Evolutionary conservation across 2,797 vertebrate species (phyloP).

Genomic region (Lacerta agilis): DNA sequence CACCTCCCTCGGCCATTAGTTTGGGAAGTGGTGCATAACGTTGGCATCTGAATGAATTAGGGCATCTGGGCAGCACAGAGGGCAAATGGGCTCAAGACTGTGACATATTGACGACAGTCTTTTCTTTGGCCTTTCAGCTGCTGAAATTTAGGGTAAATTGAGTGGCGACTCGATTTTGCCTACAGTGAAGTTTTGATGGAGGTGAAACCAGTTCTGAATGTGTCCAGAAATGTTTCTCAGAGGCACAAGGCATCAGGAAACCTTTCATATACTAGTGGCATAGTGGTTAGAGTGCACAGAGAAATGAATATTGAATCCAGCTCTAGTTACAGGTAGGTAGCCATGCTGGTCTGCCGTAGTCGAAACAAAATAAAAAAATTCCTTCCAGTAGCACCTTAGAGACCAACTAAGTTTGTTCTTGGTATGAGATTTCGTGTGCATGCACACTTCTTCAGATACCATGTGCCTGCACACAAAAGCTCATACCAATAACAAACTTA

Average conservation of each 20-base stretch:
- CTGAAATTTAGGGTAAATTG: neutral
- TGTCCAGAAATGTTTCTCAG: neutral
- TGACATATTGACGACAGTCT: neutral
- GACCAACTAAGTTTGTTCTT: too few species aligned
- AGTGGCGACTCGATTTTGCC: neutral
- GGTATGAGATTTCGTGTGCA: too few species aligned
- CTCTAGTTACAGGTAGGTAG: too few species aligned
- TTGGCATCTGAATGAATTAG: constrained; percentile 56
- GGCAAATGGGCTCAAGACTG: constrained; percentile 46
- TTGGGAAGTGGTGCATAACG: constrained; percentile 54
- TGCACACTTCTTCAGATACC: too few species aligned
- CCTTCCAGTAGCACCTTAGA: too few species aligned
- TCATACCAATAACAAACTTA: too few species aligned
- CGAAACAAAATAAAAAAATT: too few species aligned
- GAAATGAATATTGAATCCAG: neutral
- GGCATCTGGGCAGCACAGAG: constrained; percentile 58
- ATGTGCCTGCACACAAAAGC: too few species aligned
- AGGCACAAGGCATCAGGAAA: neutral
- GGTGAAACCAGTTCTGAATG: neutral
- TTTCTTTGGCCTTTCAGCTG: neutral
- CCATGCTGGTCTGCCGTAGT: too few species aligned
- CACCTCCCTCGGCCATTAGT: constrained; percentile 29
- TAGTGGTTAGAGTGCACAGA: neutral
- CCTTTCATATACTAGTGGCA: too few species aligned
- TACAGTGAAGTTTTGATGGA: neutral